Evolutionary conservation across 2,888 invertebrate species (phyloP), one percentile per base, ranked within the genome.

Genomic region (Graphium colonna): DNA sequence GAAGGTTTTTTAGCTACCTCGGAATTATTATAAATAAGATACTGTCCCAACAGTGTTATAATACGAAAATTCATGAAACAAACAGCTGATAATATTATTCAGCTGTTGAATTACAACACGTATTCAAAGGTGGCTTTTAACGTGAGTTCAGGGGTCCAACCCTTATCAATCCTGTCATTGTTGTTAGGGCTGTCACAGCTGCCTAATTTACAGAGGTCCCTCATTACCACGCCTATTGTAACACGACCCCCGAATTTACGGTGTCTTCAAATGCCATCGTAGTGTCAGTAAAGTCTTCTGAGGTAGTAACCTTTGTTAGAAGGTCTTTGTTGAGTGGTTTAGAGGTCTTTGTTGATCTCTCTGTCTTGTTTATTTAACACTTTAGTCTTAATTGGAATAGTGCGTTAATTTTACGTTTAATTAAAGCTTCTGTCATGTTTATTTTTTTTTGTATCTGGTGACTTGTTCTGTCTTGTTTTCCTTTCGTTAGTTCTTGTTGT

Each of bases 161-260:
- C 52, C 52, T 53, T 18, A 17, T 53, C 52, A 53, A 43, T 53
- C 52, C 48, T 53, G 52, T 52, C 52, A 52, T 36, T 42, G 46
- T 52, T 42, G 52, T 28, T 17, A 16, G 31, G 18, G 16, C 42
- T 15, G 52, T 12, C 18, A 41, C 40, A 16, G 36, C 52, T 31
- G 38, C 39, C 52, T 43, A 48, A 53, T 53, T 53, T 53, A 53
- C 48, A 26, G 38, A 28, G 41, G 28, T n/a, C 43, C 39, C 43
- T 48, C 28, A 53, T 53, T 48, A 48, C 38, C 48, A 53, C 52
- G 48, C 16, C 48, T 28, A 53, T 48, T 47, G 42, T 42, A 48
- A 26, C 13, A 31, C 16, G 31, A 7, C 38, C 7, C 21, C 12
- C 13, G 28, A 39, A 31, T 48, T 28, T 42, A 10, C 21, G 8